Conservation (phyloP, 2,113 vertebrate species). For the Equus przewalskii region DNA sequence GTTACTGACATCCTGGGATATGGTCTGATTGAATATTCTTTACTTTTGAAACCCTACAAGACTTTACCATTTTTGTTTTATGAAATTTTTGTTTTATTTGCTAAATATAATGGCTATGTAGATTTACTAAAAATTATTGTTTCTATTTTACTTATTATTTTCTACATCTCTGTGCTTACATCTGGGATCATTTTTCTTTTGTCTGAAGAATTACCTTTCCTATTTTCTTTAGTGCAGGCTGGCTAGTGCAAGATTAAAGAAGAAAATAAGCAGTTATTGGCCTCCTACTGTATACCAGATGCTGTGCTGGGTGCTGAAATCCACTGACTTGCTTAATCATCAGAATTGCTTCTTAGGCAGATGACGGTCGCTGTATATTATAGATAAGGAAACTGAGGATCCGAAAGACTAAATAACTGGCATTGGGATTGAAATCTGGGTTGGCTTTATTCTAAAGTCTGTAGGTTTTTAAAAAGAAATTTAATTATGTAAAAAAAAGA, state of each 20-base stretch:
- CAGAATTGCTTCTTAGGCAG: background rate
- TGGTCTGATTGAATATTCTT: background rate
- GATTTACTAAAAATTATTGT: background rate
- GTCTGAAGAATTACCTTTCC: background rate
- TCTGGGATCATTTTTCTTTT: background rate
- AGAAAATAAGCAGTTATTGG: constrained; percentile 14
- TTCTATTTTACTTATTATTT: background rate
- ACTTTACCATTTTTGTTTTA: background rate
- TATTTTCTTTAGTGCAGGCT: background rate
- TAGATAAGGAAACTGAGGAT: background rate
- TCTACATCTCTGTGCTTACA: background rate
- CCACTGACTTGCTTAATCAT: background rate
- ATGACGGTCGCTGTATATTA: background rate
- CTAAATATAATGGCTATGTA: background rate
- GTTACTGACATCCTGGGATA: background rate
- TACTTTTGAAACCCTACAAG: background rate
- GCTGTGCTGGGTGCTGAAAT: background rate
- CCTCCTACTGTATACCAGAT: background rate
- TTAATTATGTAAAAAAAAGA: constrained; percentile 10
- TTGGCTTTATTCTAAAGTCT: constrained; percentile 43
- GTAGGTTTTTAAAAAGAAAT: background rate
- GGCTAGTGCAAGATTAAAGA: background rate
- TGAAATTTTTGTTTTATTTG: background rate
- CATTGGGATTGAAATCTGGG: background rate
- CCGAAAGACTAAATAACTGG: background rate